Percentiles rank a stretch among this genome's conserved stretches.
These are phyloP conservation scores for Diabrotica virgifera DNA, from an alignment of 1,140 invertebrate species.

Conservation along the genomic window DNA sequence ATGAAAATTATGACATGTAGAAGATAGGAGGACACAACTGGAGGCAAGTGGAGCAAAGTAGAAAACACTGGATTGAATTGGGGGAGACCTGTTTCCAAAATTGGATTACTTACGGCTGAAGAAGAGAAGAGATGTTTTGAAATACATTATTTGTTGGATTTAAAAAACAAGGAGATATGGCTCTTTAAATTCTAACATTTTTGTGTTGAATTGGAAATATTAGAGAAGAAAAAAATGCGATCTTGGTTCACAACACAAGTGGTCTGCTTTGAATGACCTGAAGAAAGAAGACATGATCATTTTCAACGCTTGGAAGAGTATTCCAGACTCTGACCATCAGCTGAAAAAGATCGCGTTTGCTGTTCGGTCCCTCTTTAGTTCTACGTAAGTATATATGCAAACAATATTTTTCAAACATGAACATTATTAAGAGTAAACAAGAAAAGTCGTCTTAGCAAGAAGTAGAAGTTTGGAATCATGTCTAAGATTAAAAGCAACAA, in stretches of 20 bases:
- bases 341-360: constrained; percentile 18
- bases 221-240: background rate
- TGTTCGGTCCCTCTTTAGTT: constrained; percentile 21
- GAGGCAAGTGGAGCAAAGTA: too few relatives aligned
- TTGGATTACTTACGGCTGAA: too few relatives aligned
- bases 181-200: too few relatives aligned
- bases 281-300: background rate
- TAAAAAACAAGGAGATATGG: too few relatives aligned
- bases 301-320: constrained; percentile 32
- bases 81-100: too few relatives aligned
- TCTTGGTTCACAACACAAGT: background rate
- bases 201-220: too few relatives aligned
- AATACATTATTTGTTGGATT: too few relatives aligned
- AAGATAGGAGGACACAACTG: too few relatives aligned
- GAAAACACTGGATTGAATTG: too few relatives aligned
- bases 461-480: constrained; percentile 13
- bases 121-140: too few relatives aligned
- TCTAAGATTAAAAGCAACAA: background rate
- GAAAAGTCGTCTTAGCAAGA: constrained; percentile 22
- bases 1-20: too few relatives aligned
- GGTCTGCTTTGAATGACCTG: background rate
- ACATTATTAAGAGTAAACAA: constrained; percentile 21
- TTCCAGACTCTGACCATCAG: constrained; percentile 20
- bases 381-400: constrained; percentile 23
- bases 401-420: constrained; percentile 23